Base-by-base conservation (phyloP, 2,113 vertebrate genomes). In the Ptilonorhynchus violaceus region DNA sequence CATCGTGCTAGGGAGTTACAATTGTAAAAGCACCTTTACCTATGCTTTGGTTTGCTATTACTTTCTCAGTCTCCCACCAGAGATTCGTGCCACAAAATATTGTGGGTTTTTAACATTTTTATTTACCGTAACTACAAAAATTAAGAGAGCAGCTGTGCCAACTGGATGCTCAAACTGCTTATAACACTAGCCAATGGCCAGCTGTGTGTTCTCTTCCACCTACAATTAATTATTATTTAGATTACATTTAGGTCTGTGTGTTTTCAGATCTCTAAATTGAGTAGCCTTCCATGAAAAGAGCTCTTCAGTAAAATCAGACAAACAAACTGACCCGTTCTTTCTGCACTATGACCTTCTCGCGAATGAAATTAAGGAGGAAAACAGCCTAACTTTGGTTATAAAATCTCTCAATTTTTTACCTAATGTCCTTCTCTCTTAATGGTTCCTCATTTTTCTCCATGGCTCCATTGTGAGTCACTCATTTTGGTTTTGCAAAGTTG, bases 1-100 rank as follows among this genome's bases (percentile, higher is more conserved):
- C 22, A 27, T 30, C 0, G 0, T 24, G 19, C 24, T 60, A 20
- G 24, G 28, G 27, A 76, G 13, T 33, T 44, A 58, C 7, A 30
- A 35, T 9, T 33, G 6, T 31, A 86, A 73, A 83, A 53, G 7
- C 5, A 7, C 15, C 24, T 78, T 44, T 75, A 83, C 13, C 41
- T 78, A 4, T 18, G 3, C 9, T 85, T 67, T 62, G 17, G 14
- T 50, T 37, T 60, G 20, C 42, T 91, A 3, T 23, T n/a, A 28
- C 37, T 74, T 92, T 77, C 50, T 66, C 16, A 10, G 21, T 37
- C 24, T 80, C 31, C 10, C 20, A 74, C 25, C 15, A 58, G 7
- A 66, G 41, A 31, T 11, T 42, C 9, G 60, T 41, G 76, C 59
- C 77, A n/a, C 3, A 87, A 89, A 87, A 73, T 15, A 7, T 13